Percentiles rank a stretch among this genome's conserved stretches.
Evolutionary conservation across 2,113 vertebrate genomes (phyloP).

Genomic region (Ceratotherium simum): DNA sequence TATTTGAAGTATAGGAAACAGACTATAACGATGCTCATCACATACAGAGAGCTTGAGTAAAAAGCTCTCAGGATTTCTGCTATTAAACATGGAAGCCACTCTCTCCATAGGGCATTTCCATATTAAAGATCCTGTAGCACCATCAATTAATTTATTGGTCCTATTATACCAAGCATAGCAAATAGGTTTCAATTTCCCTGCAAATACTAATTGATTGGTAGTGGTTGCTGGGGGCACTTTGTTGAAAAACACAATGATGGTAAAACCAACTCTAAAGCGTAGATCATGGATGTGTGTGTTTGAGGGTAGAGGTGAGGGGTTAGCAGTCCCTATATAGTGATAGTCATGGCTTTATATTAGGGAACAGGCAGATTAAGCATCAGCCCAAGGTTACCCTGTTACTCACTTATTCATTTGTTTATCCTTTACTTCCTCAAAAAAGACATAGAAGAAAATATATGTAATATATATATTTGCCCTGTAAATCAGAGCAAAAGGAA

Average conservation of each 20-base stretch:
- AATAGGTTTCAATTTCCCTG: neutral
- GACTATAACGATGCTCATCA: neutral
- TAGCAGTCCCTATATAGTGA: neutral
- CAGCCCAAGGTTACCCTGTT: neutral
- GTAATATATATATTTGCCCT: too few species aligned
- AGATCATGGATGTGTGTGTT: neutral
- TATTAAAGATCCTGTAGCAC: slow-evolving; percentile 4
- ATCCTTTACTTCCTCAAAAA: neutral
- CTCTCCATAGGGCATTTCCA: neutral
- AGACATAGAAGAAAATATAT: neutral
- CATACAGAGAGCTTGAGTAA: neutral
- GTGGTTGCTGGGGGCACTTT: neutral
- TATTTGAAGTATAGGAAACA: neutral
- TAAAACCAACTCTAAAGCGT: neutral
- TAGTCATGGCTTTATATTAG: neutral
- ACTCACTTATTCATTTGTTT: slow-evolving; percentile 17
- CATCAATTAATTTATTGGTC: slow-evolving; percentile 4
- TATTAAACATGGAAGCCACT: neutral
- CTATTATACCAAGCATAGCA: slow-evolving; percentile 2
- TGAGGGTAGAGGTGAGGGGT: neutral
- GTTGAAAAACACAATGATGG: neutral
- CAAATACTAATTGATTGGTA: slow-evolving; percentile 10
- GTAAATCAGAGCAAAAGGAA: neutral
- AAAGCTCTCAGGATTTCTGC: neutral
- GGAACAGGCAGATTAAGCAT: neutral